Conservation (phyloP, 2,113 vertebrate species). For the Parus major region DNA sequence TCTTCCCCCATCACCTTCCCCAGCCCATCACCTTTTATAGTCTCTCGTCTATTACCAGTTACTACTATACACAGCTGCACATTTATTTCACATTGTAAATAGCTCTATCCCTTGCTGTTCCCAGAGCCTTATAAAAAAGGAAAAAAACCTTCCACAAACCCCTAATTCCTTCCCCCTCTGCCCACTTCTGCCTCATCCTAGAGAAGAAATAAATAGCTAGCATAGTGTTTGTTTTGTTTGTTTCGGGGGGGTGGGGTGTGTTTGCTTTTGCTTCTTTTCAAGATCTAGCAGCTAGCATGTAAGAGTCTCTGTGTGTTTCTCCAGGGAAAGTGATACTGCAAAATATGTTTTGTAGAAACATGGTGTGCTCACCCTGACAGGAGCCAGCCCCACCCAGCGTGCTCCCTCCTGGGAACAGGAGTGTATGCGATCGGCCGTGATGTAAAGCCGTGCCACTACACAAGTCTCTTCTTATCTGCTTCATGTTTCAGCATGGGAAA, state of each 20-base stretch:
- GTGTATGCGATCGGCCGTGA: rapidly evolving
- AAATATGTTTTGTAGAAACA: not conserved
- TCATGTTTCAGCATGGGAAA: not conserved
- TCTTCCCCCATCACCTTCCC: not conserved
- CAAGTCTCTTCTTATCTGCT: not conserved
- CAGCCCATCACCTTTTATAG: not conserved
- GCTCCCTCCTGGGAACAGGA: not conserved
- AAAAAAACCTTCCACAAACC: rapidly evolving
- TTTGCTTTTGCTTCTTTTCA: not conserved
- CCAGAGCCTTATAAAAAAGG: not conserved
- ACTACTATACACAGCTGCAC: not conserved
- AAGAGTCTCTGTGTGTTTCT: not conserved
- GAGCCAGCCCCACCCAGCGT: rapidly evolving
- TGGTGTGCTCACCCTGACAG: not conserved
- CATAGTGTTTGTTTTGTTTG: not conserved
- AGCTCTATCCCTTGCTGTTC: not conserved
- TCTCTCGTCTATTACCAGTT: not conserved
- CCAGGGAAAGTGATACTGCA: not conserved
- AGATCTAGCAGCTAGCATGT: not conserved
- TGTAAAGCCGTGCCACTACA: not conserved
- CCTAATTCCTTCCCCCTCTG: not conserved
- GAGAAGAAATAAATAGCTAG: not conserved
- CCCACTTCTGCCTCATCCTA: not conserved
- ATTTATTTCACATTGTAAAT: not conserved
- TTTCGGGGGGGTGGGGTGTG: rapidly evolving